These are phyloP conservation scores for Falco punctatus DNA, from an alignment of 2,113 vertebrate species.

Conservation along the genomic window DNA sequence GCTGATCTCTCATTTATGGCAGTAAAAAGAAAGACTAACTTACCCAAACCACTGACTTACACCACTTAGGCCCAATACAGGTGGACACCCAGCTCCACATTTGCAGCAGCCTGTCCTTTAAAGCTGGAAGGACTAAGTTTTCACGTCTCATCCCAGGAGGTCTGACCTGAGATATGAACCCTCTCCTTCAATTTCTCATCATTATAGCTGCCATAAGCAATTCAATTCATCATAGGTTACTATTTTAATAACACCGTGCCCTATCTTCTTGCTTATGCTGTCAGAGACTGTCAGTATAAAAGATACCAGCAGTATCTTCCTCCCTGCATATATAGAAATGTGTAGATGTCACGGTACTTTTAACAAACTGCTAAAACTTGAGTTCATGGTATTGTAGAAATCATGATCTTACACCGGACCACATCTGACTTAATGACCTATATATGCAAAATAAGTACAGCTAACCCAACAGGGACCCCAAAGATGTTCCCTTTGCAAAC, in stretches of 20 bases:
- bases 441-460: neutral
- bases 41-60: neutral
- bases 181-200: neutral
- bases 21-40: neutral
- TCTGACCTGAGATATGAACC: neutral
- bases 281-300: neutral
- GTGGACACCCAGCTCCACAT: neutral
- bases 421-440: neutral
- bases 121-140: neutral
- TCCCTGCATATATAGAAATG: accelerated
- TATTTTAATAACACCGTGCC: neutral
- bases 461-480: neutral
- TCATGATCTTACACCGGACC: neutral
- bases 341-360: neutral
- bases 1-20: neutral
- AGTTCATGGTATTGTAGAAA: neutral
- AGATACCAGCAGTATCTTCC: neutral
- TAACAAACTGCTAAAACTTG: neutral
- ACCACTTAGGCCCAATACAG: neutral
- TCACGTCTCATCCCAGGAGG: neutral
- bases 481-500: neutral
- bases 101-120: neutral
- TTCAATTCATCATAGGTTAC: neutral
- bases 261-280: neutral
- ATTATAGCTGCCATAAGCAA: neutral